Conservation (phyloP, 2,888 invertebrate genomes). For the Heliconius erato region DNA sequence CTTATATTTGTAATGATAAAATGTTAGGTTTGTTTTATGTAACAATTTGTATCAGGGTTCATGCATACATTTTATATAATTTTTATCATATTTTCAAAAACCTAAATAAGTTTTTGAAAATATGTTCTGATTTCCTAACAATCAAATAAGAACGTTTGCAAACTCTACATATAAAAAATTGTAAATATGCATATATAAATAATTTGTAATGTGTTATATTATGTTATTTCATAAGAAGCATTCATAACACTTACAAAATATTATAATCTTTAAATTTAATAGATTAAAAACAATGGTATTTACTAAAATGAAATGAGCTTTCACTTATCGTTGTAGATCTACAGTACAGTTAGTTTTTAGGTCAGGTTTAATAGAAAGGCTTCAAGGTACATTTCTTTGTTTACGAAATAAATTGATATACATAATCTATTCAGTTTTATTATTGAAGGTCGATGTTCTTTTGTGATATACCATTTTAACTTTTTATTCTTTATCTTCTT, state of each 20-base stretch:
- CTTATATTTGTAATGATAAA: no score
- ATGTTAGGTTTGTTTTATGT: no score
- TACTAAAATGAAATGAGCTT: background rate
- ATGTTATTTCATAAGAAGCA: background rate
- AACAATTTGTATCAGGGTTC: no score
- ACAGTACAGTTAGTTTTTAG: conserved; percentile 56
- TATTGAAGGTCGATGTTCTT: conserved; percentile 22
- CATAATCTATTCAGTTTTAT: conserved; percentile 31
- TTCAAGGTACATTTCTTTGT: conserved; percentile 49
- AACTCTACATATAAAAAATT: no score
- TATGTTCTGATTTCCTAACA: no score
- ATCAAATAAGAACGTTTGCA: no score
- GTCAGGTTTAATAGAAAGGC: conserved; percentile 62
- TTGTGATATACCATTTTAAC: background rate
- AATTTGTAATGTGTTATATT: no score
- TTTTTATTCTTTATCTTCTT: background rate
- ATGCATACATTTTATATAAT: no score
- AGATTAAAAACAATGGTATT: background rate
- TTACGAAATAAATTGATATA: conserved; percentile 32
- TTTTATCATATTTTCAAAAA: no score
- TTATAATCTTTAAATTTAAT: background rate
- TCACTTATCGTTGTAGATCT: conserved; percentile 45
- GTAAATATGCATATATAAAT: no score
- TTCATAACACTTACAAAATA: background rate
- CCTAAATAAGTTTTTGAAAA: no score